Evolutionary conservation across 2,113 vertebrate genomes (phyloP), one percentile per base, ranked within the genome.

Genomic region (Felis chaus): DNA sequence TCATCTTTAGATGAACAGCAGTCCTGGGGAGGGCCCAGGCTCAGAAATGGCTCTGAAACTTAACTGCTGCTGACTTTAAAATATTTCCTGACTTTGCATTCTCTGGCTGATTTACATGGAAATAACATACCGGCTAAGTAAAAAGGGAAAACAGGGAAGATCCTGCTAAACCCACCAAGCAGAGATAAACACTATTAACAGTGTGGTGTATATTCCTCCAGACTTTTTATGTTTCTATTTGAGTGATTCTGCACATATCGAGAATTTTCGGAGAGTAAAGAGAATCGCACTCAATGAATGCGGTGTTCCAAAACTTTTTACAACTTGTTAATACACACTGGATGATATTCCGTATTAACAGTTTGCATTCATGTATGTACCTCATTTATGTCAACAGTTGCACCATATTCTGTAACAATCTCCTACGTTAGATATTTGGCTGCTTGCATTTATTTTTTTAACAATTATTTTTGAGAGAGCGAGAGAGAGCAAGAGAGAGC

Each of bases 61-160:
- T 98, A 98, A 98, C 97, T 95, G 95, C 96, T 82, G 69, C 36
- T 95, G 98, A 98, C 98, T 98, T 98, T 41, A 97, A 98, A 98
- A 97, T 96, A 97, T 97, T 97, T 98, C 98, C 94, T 91, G 96
- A 97, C 96, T 94, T 93, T 61, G 97, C 97, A 89, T 86, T 96
- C 69, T 57, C 89, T 39, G 90, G 90, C 96, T 92, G 97, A 98
- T 98, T 95, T 98, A 97, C 98, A 98, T 96, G 97, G 89, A 98
- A 98, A 98, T 93, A 94, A 92, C 93, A 90, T 63, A 94, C 82
- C 65, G n/a, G 91, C 86, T 0, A 86, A 79, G 68, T 3, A 39
- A 66, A 31, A 45, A 8, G 27, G 33, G 31, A 23, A 48, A 7
- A 48, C 63, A 66, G 63, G 8, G 29, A 63, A 50, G 71, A 90